Base-by-base conservation (phyloP, 2,797 vertebrate genomes). In the Oreochromis grahami region DNA sequence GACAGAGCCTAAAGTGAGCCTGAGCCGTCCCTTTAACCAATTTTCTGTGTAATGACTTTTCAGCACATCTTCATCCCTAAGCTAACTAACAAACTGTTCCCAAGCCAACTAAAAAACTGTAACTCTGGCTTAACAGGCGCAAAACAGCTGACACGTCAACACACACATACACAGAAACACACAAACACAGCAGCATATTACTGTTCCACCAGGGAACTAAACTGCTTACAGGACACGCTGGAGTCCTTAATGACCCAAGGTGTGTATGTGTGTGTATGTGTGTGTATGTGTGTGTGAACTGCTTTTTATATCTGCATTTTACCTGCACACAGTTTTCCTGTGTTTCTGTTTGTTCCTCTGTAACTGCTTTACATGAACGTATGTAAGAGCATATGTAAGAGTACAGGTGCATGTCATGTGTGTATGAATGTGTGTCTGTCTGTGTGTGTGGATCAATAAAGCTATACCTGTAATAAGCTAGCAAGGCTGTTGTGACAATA, bases 221-320 rank as follows among this genome's bases (percentile, higher is more conserved):
- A 95, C 76, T 94, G 95, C 95, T 95, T 95, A 95, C 95, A 95
- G 93, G 92, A 95, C 94, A 94, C 89, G 94, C 92, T 91, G 83
- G 89, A 93, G 88, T 89, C 92, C 91, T 94, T 94, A 94, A 95
- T 94, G 93, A 94, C 85, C 91, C 70, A 82, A 63, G 48, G 21
- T 21, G 21, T 21, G 21, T 21, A 21, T 21, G 21, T 21, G 85
- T 89, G 79, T 83, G 79, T 86, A 81, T 83, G 76, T 41, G 78
- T 87, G 80, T 60, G 85, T 34, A 41, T 68, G 36, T 1, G 6
- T 68, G 72, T 29, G 24, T 21, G 82, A 86, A 85, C 56, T 60
- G 51, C 15, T 85, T 88, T 92, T 87, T 82, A 29, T 41, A 87
- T 93, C 77, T 93, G 85, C 88, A 91, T 91, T 91, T 88, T 60